phyloP scores from a whole-genome alignment of 2,113 vertebrate species.

The Anarrhichthys ocellatus region DNA sequence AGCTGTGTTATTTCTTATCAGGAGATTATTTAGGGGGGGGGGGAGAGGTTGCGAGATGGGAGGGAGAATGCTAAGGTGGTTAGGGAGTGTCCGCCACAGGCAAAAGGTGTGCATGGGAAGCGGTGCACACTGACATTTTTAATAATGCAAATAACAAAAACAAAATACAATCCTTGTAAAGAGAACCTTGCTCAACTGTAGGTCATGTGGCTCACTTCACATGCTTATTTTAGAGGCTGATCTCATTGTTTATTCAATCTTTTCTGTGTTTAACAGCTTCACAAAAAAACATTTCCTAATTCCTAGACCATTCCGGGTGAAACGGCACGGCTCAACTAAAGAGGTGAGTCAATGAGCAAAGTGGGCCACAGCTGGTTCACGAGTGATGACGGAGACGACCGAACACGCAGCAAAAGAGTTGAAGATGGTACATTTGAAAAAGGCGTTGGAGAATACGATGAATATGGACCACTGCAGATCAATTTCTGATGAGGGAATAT shows the following conservation, averaged over 20 bases:
- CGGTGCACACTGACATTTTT: background rate
- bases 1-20: slow-evolving; percentile 80
- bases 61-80: slow-evolving; percentile 43
- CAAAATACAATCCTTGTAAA: background rate
- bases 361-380: background rate
- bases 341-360: background rate
- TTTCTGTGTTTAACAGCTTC: background rate
- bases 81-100: slow-evolving; percentile 19
- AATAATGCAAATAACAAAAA: background rate
- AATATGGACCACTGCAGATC: background rate
- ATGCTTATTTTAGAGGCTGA: background rate
- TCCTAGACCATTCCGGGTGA: background rate
- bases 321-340: background rate
- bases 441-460: background rate
- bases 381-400: no score
- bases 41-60: slow-evolving; percentile 45
- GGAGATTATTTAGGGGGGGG: slow-evolving; percentile 76
- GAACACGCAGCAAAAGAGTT: background rate
- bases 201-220: background rate
- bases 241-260: background rate
- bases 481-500: background rate
- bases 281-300: background rate
- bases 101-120: slow-evolving; percentile 20
- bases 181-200: background rate
- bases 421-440: background rate